Base-by-base conservation (phyloP, 1,140 invertebrate genomes). In the Meloidogyne floridensis region DNA sequence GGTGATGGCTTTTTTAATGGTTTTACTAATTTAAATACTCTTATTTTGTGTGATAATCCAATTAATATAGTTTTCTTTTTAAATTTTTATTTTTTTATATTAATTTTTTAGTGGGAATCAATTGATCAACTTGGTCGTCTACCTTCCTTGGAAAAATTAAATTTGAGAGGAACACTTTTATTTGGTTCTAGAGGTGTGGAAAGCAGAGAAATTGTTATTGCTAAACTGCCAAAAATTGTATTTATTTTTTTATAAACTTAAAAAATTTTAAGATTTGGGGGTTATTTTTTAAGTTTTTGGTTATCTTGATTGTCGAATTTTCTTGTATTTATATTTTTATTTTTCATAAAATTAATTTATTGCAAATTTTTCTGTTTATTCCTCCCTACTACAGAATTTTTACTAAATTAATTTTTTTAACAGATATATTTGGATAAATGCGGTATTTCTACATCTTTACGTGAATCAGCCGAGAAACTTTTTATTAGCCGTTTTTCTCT, bases 201-300 rank as follows among this genome's bases (percentile, higher is more conserved):
- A 56, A 75, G 81, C 15, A 71, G 84, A 42, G 84, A 85, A 54
- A 86, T 85, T 56, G 42, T 87, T 47, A 81, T 85, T 32, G 82
- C 84, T 18, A 85, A 85, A 75, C 32, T 85, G 73, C 81, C 84
- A 9, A 59, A 79, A 79, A 20, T 83, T 56, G 82, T 83, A 20
- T 11, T 3, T 53, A 3, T 72, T 77, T 47, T 8, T 77, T 32
- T 32, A 32, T 32, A 32, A 32, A 32, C 1, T n/a, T 15, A 2
- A 13, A 15, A 43, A 72, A 72, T 13, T 15, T 54, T 32, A 13
- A 54, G 53, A 54, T 3, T 54, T 54, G 53, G 10, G 11, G 32
- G 32, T 32, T 32, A 32, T 32, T 0, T 32, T 32, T 32, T 32
- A 32, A n/a, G n/a, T n/a, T n/a, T n/a, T n/a, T n/a, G n/a, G 32